These are phyloP conservation scores for Gorsachius magnificus DNA, from an alignment of 2,797 vertebrate species.

Conservation along the genomic window DNA sequence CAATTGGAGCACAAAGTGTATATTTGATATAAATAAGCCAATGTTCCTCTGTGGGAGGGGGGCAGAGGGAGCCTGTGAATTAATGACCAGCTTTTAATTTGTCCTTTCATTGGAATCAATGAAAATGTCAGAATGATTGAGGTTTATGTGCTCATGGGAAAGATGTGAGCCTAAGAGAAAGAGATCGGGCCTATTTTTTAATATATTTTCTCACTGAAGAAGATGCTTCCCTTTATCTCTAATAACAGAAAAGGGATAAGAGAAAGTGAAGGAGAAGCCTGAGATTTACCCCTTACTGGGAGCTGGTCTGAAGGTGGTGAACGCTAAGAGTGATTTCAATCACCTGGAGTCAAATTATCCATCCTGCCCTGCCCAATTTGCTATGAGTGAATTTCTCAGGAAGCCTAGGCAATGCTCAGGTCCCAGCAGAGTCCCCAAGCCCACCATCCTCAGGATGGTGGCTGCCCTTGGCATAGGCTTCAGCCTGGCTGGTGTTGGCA, in stretches of 20 bases:
- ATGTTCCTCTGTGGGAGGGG: neutral
- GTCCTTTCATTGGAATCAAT: constrained; percentile 39
- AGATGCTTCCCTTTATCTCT: neutral
- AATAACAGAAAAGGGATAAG: neutral
- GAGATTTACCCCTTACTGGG: neutral
- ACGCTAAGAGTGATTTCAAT: neutral
- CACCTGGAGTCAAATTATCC: neutral
- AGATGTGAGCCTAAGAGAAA: neutral
- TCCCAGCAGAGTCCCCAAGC: neutral
- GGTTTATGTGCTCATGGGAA: constrained; percentile 9
- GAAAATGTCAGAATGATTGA: constrained; percentile 52
- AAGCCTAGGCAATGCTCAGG: neutral
- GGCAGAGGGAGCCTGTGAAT: neutral
- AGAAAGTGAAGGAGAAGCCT: neutral
- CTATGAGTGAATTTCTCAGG: neutral
- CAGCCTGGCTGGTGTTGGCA: neutral
- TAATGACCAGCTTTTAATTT: constrained; percentile 60
- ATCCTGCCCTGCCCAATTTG: neutral
- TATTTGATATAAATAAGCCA: constrained; percentile 18
- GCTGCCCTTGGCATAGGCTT: neutral
- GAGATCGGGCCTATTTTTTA: neutral
- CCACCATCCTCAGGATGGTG: neutral
- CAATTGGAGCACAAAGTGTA: neutral
- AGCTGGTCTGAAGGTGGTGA: neutral
- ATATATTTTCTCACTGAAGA: neutral